These are phyloP conservation scores for Dorcus parallelipipedus DNA, from an alignment of 2,888 invertebrate species.

Conservation along the genomic window DNA sequence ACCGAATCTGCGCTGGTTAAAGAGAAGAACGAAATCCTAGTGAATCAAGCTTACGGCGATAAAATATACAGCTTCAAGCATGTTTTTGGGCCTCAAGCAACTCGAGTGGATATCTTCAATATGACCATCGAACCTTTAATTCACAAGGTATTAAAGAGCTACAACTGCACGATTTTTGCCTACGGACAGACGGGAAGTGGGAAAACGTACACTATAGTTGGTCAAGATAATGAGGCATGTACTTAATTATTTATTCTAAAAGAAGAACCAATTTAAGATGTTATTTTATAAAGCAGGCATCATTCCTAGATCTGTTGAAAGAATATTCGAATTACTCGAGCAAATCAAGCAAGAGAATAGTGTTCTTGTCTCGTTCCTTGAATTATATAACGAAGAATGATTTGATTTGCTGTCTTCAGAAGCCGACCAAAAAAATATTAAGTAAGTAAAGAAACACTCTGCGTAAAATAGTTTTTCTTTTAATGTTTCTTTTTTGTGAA, in stretches of 20 bases:
- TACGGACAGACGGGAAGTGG: conserved; percentile 93
- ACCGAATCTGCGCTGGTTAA: conserved; percentile 2
- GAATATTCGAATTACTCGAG: conserved; percentile 85
- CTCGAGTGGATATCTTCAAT: conserved; percentile 86
- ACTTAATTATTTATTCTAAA: not conserved
- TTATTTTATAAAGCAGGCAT: conserved; percentile 66
- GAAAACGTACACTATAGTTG: conserved; percentile 95
- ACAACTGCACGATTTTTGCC: conserved; percentile 98
- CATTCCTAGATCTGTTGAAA: conserved; percentile 86
- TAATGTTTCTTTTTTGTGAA: no score
- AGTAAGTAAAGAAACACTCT: no score
- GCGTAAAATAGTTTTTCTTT: no score
- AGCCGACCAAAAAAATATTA: not conserved
- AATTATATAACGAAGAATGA: conserved; percentile 95
- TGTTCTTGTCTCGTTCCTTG: conserved; percentile 88
- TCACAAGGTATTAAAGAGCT: conserved; percentile 88
- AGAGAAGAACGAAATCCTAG: conserved; percentile 7
- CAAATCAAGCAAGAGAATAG: conserved; percentile 77
- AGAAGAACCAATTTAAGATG: no score
- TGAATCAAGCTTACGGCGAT: conserved; percentile 5
- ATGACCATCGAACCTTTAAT: conserved; percentile 85
- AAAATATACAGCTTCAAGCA: conserved; percentile 83
- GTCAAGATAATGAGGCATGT: conserved; percentile 39
- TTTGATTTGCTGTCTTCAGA: conserved; percentile 79
- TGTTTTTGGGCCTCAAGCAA: conserved; percentile 77